These are phyloP conservation scores for Poicephalus meyeri DNA, from an alignment of 2,113 vertebrate species.

Conservation along the genomic window DNA sequence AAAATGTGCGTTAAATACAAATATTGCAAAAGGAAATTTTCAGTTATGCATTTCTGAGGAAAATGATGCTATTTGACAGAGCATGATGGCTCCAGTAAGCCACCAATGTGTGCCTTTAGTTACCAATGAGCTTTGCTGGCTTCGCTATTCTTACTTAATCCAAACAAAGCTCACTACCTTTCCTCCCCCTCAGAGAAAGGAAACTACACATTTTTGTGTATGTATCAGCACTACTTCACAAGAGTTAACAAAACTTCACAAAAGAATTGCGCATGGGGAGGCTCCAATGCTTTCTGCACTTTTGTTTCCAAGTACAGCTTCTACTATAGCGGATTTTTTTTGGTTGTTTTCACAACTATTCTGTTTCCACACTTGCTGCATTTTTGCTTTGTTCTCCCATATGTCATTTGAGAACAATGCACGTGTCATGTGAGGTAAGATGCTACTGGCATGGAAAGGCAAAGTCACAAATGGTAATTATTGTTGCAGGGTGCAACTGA, in stretches of 20 bases:
- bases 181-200: not conserved
- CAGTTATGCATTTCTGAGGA: not conserved
- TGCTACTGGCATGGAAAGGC: not conserved
- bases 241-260: not conserved
- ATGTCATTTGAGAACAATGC: not conserved
- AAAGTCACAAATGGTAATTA: not conserved
- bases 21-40: not conserved
- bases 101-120: not conserved
- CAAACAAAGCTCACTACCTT: not conserved
- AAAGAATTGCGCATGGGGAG: not conserved
- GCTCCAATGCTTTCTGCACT: not conserved
- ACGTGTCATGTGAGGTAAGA: not conserved
- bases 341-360: not conserved
- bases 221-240: not conserved
- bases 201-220: not conserved
- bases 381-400: slow-evolving; percentile 1
- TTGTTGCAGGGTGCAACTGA: not conserved
- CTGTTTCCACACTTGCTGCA: not conserved
- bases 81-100: not conserved
- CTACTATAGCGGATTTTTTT: not conserved
- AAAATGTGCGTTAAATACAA: not conserved
- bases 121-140: not conserved
- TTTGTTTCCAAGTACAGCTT: not conserved
- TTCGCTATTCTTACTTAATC: not conserved
- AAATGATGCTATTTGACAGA: not conserved